Conservation (phyloP, 1,140 invertebrate genomes). For the Scaptomyza graminum region DNA sequence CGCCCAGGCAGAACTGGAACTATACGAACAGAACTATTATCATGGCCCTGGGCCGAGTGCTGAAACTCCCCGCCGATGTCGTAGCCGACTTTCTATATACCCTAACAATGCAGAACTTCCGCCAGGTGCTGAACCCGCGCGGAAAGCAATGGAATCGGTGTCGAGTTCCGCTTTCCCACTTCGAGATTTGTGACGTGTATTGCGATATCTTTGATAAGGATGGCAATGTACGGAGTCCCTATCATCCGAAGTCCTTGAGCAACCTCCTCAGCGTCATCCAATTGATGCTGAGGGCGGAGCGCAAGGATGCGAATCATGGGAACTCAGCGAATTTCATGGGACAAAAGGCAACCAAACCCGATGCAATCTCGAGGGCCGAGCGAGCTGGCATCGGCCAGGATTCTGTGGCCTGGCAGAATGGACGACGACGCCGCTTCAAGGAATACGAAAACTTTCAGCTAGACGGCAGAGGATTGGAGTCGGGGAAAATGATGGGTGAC, state of each 20-base stretch:
- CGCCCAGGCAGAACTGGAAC: conserved; percentile 30
- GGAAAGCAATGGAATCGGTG: background rate
- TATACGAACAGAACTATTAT: conserved; percentile 21
- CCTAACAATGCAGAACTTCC: conserved; percentile 51
- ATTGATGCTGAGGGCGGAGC: background rate
- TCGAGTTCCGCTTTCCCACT: conserved; percentile 23
- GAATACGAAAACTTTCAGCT: background rate
- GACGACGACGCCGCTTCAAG: conserved; percentile 7
- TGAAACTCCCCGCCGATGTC: background rate
- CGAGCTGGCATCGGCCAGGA: conserved; percentile 26
- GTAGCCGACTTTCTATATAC: conserved; percentile 45
- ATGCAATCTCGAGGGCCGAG: no score
- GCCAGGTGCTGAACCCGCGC: conserved; percentile 20
- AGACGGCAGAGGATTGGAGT: background rate
- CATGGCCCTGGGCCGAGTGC: background rate
- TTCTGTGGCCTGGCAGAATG: conserved; percentile 29
- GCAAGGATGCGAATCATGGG: background rate
- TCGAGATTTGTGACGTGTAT: conserved; percentile 22
- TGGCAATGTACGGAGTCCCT: conserved; percentile 39
- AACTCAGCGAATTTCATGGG: background rate
- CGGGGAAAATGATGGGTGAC: no score
- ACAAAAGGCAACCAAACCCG: background rate
- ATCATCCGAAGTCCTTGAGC: conserved; percentile 10
- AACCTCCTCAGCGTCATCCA: conserved; percentile 27
- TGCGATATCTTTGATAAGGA: conserved; percentile 38